phyloP scores from a whole-genome alignment of 30 jellyfish, hydroid and myxozoan genomes.

The Hydra vulgaris region DNA sequence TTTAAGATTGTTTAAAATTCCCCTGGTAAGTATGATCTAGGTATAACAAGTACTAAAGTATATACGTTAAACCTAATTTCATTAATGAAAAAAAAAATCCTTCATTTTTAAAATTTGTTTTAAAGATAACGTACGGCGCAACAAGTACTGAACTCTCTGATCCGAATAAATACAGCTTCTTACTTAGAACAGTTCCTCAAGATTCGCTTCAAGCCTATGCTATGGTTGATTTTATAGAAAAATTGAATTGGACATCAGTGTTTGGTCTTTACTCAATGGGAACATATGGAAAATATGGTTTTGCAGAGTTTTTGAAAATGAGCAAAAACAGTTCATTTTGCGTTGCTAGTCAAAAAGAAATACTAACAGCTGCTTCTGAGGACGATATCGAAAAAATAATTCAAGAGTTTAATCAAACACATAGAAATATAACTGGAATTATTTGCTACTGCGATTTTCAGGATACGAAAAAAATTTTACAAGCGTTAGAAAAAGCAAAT shows the following conservation, averaged over 20 bases:
- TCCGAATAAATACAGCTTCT: conserved; percentile 38
- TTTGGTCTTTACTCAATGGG: conserved; percentile 54
- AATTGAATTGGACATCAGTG: conserved; percentile 62
- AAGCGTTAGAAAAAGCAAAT: conserved; percentile 18
- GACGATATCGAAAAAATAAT: conserved; percentile 6
- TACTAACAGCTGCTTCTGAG: conserved; percentile 12
- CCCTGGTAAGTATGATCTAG: conserved; percentile 48
- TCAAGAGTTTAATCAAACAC: conserved; percentile 16
- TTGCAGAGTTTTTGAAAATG: conserved; percentile 29
- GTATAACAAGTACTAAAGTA: too few relatives aligned
- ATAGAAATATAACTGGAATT: conserved; percentile 40
- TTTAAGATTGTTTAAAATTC: conserved; percentile 58
- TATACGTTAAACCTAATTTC: neutral
- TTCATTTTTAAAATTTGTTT: too few relatives aligned
- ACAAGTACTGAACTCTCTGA: conserved; percentile 72
- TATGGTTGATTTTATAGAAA: conserved; percentile 51
- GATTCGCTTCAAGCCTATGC: conserved; percentile 76
- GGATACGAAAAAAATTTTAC: conserved; percentile 22
- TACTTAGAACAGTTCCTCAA: conserved; percentile 82
- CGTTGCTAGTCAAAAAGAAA: conserved; percentile 29
- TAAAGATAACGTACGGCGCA: conserved; percentile 65
- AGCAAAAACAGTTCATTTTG: conserved; percentile 28
- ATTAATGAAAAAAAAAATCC: too few relatives aligned
- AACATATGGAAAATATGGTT: conserved; percentile 67
- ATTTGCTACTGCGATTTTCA: conserved; percentile 67